Conservation (phyloP, 2,113 vertebrate species). For the Melanostigma gelatinosum region DNA sequence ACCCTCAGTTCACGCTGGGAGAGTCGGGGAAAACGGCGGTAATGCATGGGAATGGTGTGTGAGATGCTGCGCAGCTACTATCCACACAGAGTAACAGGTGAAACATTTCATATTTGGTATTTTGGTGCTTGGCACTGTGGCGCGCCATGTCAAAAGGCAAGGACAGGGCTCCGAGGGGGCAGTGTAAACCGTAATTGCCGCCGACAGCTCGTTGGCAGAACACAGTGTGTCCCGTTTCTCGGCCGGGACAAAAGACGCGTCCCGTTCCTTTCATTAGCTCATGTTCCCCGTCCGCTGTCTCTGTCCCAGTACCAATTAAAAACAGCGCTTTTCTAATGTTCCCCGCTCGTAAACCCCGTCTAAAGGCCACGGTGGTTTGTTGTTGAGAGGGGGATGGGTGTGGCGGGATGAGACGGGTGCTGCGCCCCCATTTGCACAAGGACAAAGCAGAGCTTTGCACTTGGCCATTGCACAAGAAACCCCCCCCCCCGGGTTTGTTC, state of each 20-base stretch:
- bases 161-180: slow-evolving; percentile 40
- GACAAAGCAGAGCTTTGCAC: slow-evolving; percentile 58
- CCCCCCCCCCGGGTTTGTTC: slow-evolving; percentile 36
- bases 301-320: slow-evolving; percentile 73
- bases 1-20: slow-evolving; percentile 44
- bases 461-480: slow-evolving; percentile 30
- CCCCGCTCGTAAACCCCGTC: slow-evolving; percentile 7
- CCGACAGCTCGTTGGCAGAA: slow-evolving; percentile 78
- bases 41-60: background rate
- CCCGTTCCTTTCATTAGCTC: slow-evolving; percentile 70
- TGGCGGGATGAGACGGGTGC: slow-evolving; percentile 3
- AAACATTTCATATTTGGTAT: background rate
- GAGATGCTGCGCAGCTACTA: slow-evolving; percentile 28
- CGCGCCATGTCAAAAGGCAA: slow-evolving; percentile 71
- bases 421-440: slow-evolving; percentile 26
- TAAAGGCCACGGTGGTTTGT: slow-evolving; percentile 44
- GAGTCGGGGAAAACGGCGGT: slow-evolving; percentile 25
- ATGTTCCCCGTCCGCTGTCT: slow-evolving; percentile 38
- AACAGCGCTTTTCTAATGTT: slow-evolving; percentile 40
- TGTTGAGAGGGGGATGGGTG: slow-evolving; percentile 17
- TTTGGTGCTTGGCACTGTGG: slow-evolving; percentile 16
- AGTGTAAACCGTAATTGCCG: slow-evolving; percentile 74
- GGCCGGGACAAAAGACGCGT: slow-evolving; percentile 67
- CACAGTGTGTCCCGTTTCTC: slow-evolving; percentile 76
- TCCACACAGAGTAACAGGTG: slow-evolving; percentile 30